Conservation (phyloP, 2,113 vertebrate genomes). For the Macroglossus sobrinus region DNA sequence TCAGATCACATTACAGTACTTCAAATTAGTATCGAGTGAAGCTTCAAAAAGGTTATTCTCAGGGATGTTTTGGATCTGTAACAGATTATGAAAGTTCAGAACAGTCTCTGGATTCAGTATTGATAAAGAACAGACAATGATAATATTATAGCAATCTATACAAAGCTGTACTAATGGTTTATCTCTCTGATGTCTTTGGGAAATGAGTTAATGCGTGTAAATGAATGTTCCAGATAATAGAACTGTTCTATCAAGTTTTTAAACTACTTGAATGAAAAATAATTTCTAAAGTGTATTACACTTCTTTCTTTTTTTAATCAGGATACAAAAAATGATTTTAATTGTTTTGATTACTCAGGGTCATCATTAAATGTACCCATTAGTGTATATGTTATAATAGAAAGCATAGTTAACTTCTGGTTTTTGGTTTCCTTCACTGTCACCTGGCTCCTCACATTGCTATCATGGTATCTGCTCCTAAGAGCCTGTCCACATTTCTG, state of each 20-base stretch:
- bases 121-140: conserved; percentile 10
- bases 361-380: conserved; percentile 25
- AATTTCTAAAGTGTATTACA: neutral
- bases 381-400: conserved; percentile 4
- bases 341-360: conserved; percentile 15
- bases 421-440: conserved; percentile 40
- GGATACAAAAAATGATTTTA: conserved; percentile 14
- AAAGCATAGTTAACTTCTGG: conserved; percentile 13
- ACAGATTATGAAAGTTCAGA: neutral
- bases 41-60: neutral
- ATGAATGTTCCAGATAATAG: conserved; percentile 13
- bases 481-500: conserved; percentile 42
- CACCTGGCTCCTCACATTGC: neutral
- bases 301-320: conserved; percentile 31
- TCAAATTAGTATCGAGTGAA: conserved; percentile 28
- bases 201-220: neutral
- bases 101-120: neutral
- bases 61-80: neutral
- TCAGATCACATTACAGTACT: conserved; percentile 13
- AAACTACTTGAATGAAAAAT: conserved; percentile 19
- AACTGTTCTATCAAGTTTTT: conserved; percentile 6
- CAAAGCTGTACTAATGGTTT: neutral
- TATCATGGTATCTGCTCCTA: conserved; percentile 17
- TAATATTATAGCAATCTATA: neutral
- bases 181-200: neutral